Base-by-base conservation (phyloP, 2,113 vertebrate genomes). In the Crypturellus undulatus region DNA sequence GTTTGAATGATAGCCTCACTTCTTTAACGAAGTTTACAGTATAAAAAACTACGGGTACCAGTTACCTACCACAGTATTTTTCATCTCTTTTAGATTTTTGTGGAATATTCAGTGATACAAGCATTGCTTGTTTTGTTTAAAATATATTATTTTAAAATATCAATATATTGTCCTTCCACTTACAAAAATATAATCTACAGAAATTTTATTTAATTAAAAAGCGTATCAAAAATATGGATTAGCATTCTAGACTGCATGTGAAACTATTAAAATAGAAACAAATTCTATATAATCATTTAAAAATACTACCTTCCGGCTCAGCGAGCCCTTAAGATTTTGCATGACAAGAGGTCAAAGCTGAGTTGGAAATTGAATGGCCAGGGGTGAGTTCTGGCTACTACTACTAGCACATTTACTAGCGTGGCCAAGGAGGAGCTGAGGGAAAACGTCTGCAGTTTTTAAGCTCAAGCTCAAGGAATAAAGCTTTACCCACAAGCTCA, bases 11-110 rank as follows among this genome's bases (percentile, higher is more conserved):
- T 58, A 86, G 62, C 89, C 89, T 30, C 71, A 97, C 98, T 98
- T 98, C 97, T 98, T 98, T 70, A 98, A 97, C 77, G 76, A 98
- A 98, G 96, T 79, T 96, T 94, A 92, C 62, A 90, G 81, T 91
- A 93, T 95, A 94, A 94, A 97, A 96, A 96, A 96, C 58, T 95
- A 89, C 76, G 76, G 89, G 83, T 90, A 80, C 51, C 83, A 81
- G 72, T 83, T 96, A 70, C 84, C 73, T 75, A 43, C 73, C 72
- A 71, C n/a, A 65, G 30, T 70, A 75, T 94, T 94, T 45, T 92
- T 65, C 8, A 92, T 36, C 15, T 56, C 84, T 67, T 92, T 58
- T 54, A 70, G 49, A 79, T 92, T 85, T 49, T 69, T 59, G 85
- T 84, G 72, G 68, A 95, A 38, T 64, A 92, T 43, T 85, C 58